Evolutionary conservation across 2,113 vertebrate species (phyloP).

Genomic region (Lamprotornis superbus): DNA sequence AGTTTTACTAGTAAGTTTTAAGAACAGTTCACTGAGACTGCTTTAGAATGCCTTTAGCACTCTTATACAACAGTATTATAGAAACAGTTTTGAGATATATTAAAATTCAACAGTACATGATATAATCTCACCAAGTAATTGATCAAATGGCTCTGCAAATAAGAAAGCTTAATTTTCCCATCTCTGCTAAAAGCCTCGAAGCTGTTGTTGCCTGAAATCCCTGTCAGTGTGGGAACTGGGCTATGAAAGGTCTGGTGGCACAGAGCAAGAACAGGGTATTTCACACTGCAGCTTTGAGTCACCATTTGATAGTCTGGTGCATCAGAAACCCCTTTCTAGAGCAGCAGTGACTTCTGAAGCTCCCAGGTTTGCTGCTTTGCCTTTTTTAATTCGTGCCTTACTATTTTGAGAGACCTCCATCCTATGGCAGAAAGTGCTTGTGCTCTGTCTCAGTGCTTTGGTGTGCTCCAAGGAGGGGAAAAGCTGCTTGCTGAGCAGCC

Average conservation of each 20-base stretch:
- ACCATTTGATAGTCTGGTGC: not conserved
- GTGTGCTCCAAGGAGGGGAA: not conserved
- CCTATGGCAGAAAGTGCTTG: not conserved
- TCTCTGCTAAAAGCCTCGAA: not conserved
- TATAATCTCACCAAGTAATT: conserved; percentile 22
- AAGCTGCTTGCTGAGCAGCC: not conserved
- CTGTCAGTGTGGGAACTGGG: not conserved
- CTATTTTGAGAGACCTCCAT: not conserved
- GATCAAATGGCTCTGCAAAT: conserved; percentile 52
- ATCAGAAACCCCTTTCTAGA: not conserved
- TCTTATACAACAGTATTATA: not conserved
- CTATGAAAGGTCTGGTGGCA: not conserved
- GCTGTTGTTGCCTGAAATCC: not conserved
- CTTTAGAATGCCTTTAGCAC: conserved; percentile 38
- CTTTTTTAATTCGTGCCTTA: accelerated
- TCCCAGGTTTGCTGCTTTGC: not conserved
- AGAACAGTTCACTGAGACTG: not conserved
- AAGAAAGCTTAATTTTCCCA: not conserved
- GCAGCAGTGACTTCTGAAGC: not conserved
- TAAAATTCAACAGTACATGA: conserved; percentile 12
- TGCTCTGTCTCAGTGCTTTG: not conserved
- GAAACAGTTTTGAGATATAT: conserved; percentile 41
- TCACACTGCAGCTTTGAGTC: not conserved
- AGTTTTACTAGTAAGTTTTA: conserved; percentile 18
- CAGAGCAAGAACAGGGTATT: not conserved